Evolutionary conservation across 2,797 vertebrate genomes (phyloP), one percentile per base, ranked within the genome.

Genomic region (Anabas testudineus): DNA sequence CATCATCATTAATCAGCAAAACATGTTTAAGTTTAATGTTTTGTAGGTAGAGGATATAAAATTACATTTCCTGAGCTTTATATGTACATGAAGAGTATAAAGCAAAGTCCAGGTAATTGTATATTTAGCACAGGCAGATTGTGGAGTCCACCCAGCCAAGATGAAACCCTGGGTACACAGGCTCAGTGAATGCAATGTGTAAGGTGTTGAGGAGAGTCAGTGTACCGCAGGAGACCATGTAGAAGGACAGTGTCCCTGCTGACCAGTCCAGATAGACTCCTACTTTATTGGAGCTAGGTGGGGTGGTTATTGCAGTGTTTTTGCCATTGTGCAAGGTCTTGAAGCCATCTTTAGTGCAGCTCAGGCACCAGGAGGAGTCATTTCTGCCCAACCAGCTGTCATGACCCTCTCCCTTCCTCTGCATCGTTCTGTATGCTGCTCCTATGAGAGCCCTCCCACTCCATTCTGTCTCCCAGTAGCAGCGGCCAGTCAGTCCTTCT

Each of bases 391-490:
- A 53, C 82, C 84, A 84, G 76, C 81, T 41, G 22, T 91, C 83
- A 0, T 53, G 0, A 2, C 67, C 73, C 0, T 91, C 78, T 58
- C 91, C 91, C 65, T 90, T 88, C 75, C 91, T 86, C 75, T 21
- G 3, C 61, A 92, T 84, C 54, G 3, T 26, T 15, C 51, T 84
- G 70, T 91, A 92, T 56, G 90, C 85, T 0, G 85, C 78, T 4
- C 88, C 91, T 2, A 91, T 67, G 46, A 68, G 47, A 7, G 54
- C 70, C 53, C 78, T 67, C 3, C 89, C 89, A 0, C n/a, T 62
- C 83, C 87, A 87, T 15, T 90, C 86, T 0, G 60, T 54, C 85
- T 91, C 89, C 91, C 91, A 90, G 80, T 91, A 92, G 71, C 67
- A 77, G 58, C 86, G 87, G 0, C 74, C 85, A 0, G 36, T 80